Conservation (phyloP, 2,797 vertebrate species). For the Pangasius macronema region DNA sequence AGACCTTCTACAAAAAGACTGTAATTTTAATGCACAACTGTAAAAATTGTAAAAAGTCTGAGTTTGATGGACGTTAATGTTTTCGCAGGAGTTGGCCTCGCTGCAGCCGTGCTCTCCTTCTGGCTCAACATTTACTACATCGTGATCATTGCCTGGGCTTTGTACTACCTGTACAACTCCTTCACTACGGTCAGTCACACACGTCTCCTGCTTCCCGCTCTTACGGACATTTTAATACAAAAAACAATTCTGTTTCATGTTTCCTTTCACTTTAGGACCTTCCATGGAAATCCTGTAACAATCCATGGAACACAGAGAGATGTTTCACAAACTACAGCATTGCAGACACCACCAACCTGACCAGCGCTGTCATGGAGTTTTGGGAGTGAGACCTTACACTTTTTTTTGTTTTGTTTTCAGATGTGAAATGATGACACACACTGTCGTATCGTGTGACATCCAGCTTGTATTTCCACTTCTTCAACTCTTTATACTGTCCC, state of each 20-base stretch:
- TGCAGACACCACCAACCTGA: slow-evolving; percentile 90
- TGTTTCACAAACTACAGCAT: slow-evolving; percentile 96
- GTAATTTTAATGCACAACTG: neutral
- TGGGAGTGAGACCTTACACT: slow-evolving; percentile 88
- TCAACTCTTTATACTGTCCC: neutral
- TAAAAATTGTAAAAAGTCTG: neutral
- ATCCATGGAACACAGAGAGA: slow-evolving; percentile 93
- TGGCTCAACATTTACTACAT: slow-evolving; percentile 99
- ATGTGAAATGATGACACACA: neutral
- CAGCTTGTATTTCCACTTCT: neutral
- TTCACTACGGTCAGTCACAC: slow-evolving; percentile 89
- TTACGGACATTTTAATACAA: neutral
- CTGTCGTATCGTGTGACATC: neutral
- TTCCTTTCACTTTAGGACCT: slow-evolving; percentile 74
- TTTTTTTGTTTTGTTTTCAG: neutral
- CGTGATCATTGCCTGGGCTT: slow-evolving; percentile 97
- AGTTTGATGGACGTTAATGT: neutral
- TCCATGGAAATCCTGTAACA: slow-evolving; percentile 95
- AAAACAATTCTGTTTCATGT: neutral
- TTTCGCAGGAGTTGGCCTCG: slow-evolving; percentile 89
- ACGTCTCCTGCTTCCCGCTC: neutral
- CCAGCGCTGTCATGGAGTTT: slow-evolving; percentile 93
- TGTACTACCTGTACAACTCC: slow-evolving; percentile 98
- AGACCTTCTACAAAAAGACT: neutral
- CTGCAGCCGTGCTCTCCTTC: slow-evolving; percentile 96